These are phyloP conservation scores for Myocastor coypus DNA, from an alignment of 2,113 vertebrate genomes.

Conservation along the genomic window DNA sequence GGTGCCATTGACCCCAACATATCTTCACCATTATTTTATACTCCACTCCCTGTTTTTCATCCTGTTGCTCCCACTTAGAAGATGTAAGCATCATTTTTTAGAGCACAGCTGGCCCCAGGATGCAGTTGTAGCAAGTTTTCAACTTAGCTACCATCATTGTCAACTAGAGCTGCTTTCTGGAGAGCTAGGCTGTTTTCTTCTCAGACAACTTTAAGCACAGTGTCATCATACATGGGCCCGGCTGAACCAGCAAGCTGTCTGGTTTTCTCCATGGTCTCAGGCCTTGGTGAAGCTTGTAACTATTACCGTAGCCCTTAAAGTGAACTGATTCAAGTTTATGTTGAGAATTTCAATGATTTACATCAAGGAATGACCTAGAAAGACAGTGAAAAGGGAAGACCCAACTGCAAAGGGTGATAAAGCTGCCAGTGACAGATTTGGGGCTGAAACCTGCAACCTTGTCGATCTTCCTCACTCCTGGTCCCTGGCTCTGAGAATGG, in stretches of 20 bases:
- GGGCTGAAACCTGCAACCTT: background rate
- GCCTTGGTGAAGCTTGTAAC: constrained; percentile 23
- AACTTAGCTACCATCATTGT: constrained; percentile 33
- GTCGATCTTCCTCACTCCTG: constrained; percentile 53
- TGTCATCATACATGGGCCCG: background rate
- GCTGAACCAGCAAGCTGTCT: constrained; percentile 32
- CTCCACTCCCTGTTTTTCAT: background rate
- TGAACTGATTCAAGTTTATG: background rate
- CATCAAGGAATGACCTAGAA: constrained; percentile 14
- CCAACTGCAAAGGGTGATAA: constrained; percentile 57
- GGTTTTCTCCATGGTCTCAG: background rate
- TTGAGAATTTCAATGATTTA: constrained; percentile 44
- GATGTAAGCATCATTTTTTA: constrained; percentile 10
- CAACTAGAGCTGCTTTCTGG: constrained; percentile 23
- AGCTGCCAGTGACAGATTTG: constrained; percentile 56
- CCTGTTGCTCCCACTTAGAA: background rate
- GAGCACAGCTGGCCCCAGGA: constrained; percentile 15
- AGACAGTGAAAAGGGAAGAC: constrained; percentile 47
- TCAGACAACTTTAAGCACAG: constrained; percentile 36
- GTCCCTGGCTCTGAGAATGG: constrained; percentile 32
- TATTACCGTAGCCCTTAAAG: constrained; percentile 47
- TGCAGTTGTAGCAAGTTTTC: constrained; percentile 46
- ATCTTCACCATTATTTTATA: background rate
- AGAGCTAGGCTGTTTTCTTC: constrained; percentile 23
- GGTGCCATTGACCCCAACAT: background rate